Evolutionary conservation across 2,797 vertebrate species (phyloP).

Genomic region (Scomberomorus guttatus): DNA sequence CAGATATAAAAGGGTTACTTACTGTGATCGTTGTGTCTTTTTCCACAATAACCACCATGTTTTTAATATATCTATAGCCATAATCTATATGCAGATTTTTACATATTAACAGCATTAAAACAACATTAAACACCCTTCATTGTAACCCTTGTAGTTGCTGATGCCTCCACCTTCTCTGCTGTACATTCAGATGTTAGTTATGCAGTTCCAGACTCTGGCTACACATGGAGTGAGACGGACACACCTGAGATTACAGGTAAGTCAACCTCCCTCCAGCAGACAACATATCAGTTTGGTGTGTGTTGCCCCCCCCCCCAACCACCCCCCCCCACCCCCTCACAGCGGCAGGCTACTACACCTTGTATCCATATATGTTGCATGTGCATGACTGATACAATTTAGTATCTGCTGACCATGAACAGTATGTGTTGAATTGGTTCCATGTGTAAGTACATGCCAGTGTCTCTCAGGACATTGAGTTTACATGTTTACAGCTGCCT

Average conservation of each 20-base stretch:
- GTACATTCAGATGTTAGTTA: slow-evolving; percentile 84
- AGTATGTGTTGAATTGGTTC: slow-evolving; percentile 49
- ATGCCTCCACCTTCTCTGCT: slow-evolving; percentile 71
- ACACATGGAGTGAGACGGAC: slow-evolving; percentile 82
- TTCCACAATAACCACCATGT: background rate
- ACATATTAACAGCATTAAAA: background rate
- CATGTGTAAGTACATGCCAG: slow-evolving; percentile 52
- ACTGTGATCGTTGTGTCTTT: background rate
- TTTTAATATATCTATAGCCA: background rate
- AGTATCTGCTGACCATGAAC: slow-evolving; percentile 59
- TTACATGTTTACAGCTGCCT: slow-evolving; percentile 63
- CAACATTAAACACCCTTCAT: background rate
- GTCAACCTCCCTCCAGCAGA: slow-evolving; percentile 21
- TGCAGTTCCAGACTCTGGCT: slow-evolving; percentile 82
- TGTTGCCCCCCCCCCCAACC: slow-evolving; percentile 15
- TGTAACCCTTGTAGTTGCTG: slow-evolving; percentile 49
- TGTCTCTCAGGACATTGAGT: slow-evolving; percentile 52
- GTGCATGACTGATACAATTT: slow-evolving; percentile 63
- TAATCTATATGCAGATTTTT: background rate
- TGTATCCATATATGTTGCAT: slow-evolving; percentile 54
- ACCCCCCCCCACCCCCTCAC: background rate
- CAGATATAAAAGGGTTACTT: background rate
- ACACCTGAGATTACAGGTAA: slow-evolving; percentile 83
- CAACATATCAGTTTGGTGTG: slow-evolving; percentile 23
- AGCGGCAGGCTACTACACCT: slow-evolving; percentile 18